phyloP scores from a whole-genome alignment of 2,888 invertebrate genomes.

The Fragum sueziense region DNA sequence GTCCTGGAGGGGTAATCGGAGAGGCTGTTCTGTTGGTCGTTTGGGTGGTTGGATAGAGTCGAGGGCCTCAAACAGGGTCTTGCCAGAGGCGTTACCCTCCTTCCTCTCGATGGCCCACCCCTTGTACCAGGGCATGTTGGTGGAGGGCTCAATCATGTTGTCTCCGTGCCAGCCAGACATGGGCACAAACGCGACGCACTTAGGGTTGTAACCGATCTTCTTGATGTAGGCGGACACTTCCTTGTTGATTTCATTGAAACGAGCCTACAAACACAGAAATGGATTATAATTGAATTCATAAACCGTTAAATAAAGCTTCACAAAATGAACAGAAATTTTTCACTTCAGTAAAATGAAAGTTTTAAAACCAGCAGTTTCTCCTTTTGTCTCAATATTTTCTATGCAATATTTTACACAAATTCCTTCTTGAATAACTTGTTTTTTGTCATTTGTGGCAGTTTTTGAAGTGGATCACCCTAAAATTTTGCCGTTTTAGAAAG shows the following conservation, averaged over 20 bases:
- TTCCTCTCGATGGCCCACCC: constrained; percentile 90
- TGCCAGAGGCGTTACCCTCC: constrained; percentile 84
- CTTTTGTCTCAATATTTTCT: no score
- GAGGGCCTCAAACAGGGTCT: constrained; percentile 97
- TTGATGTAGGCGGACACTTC: constrained; percentile 99
- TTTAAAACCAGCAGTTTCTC: no score
- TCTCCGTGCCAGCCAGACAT: constrained; percentile 99
- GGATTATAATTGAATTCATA: no score
- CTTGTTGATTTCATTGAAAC: constrained; percentile 99
- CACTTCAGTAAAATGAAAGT: no score
- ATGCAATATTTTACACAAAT: no score
- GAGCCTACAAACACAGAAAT: constrained; percentile 76
- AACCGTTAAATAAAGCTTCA: no score
- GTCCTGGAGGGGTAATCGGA: constrained; percentile 99
- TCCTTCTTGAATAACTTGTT: no score
- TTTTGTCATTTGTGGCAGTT: no score
- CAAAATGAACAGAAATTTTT: no score
- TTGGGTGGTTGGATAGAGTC: constrained; percentile 97
- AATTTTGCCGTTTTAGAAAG: no score
- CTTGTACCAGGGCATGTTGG: constrained; percentile 90
- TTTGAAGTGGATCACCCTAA: no score
- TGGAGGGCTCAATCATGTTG: constrained; percentile 98
- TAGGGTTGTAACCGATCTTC: constrained; percentile 99
- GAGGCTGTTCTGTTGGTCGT: constrained; percentile 98
- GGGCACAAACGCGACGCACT: constrained; percentile 98